phyloP scores from a whole-genome alignment of 2,113 vertebrate genomes.

The Petrocephalus zakoni region DNA sequence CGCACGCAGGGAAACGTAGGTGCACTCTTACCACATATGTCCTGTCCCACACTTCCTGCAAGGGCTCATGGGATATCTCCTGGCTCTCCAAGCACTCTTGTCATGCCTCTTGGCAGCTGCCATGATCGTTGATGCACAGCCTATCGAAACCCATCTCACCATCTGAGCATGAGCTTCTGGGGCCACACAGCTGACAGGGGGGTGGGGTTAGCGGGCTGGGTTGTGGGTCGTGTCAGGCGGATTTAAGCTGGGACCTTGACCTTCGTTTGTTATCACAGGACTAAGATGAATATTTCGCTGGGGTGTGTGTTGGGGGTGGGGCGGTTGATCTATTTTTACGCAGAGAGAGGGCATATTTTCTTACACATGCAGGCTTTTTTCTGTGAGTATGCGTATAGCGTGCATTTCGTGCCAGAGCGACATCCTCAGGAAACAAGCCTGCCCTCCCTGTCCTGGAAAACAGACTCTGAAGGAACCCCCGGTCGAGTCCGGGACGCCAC shows the following conservation, averaged over 20 bases:
- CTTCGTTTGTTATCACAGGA: background rate
- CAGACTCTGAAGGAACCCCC: background rate
- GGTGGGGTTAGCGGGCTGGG: background rate
- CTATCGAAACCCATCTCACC: background rate
- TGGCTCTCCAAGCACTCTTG: background rate
- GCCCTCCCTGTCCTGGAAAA: background rate
- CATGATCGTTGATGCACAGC: background rate
- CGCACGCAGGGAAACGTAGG: background rate
- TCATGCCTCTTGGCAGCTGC: background rate
- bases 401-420: too few relatives aligned
- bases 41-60: background rate
- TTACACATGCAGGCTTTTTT: background rate
- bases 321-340: background rate
- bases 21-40: background rate
- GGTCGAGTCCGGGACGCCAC: background rate
- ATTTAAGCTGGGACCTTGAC: background rate
- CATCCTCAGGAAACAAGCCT: slow-evolving; percentile 1
- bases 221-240: background rate
- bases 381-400: background rate
- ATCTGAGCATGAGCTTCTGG: background rate
- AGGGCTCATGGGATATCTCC: background rate
- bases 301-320: background rate
- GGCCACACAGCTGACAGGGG: background rate
- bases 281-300: background rate
- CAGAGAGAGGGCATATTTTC: background rate